Evolutionary conservation across 2,113 vertebrate genomes (phyloP), one percentile per base, ranked within the genome.

Genomic region (Haplotaxodon microlepis): DNA sequence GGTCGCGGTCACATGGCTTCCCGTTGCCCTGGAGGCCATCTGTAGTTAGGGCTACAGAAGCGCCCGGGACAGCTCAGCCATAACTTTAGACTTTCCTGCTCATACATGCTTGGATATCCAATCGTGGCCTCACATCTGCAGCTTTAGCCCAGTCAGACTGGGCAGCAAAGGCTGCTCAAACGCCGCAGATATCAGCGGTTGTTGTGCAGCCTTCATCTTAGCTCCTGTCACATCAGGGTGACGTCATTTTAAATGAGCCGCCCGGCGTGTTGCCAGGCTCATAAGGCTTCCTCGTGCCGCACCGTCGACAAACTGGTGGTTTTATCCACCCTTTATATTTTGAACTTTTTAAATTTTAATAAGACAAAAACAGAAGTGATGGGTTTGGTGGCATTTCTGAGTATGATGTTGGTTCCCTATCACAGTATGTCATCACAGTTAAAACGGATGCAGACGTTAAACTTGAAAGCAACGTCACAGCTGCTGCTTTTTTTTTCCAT

Each of bases 61-160:
- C 16, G 1, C 16, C 57, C 2, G 16, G 59, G 59, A 2, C 9
- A 63, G 59, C 16, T 63, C 59, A 63, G 59, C 29, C 59, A 63
- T 1, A 63, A 63, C 59, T 63, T 63, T 34, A 34, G 9, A 63
- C 59, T 63, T 63, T 7, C 2, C 59, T 63, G 59, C 59, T 63
- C 59, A 1, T 19, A 7, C 59, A 36, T 17, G 57, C 14, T 17
- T 61, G 27, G 57, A 61, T 34, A 6, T 61, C 29, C 27, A 17
- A 34, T 34, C 16, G 57, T 61, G 29, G 5, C 57, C 57, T 61
- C 57, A 19, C 2, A 16, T 34, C 16, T 11, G 16, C 59, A 61
- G 3, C 21, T 27, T 1, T 27, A 27, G 53, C 11, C 11, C 21
- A 1, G 11, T 29, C 5, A 0, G 16, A 34, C 16, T 63, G 29